These are phyloP conservation scores for Embidobia sp. DNA, from an alignment of 2,888 invertebrate species.

Conservation along the genomic window DNA sequence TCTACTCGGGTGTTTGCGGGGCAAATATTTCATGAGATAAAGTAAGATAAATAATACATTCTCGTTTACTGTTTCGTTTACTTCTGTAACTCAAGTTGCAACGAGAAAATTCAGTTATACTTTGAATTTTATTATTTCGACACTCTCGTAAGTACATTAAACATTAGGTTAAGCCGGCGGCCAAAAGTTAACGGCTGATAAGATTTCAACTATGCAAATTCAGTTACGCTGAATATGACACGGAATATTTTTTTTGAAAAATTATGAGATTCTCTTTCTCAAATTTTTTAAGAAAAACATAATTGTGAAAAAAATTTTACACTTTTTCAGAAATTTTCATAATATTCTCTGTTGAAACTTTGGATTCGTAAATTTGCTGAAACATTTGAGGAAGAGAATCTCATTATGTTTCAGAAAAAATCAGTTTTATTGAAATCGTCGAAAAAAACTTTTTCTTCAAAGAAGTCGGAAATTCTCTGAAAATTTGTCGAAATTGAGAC, in stretches of 20 bases:
- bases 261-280: no score
- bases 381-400: no score
- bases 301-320: no score
- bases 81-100: neutral
- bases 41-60: conserved; percentile 9
- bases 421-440: no score
- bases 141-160: conserved; percentile 15
- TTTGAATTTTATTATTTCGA: conserved; percentile 24
- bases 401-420: no score
- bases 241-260: conserved; percentile 33
- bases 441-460: no score
- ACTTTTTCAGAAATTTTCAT: no score
- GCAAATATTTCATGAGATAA: conserved; percentile 27
- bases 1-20: conserved; percentile 13
- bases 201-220: conserved; percentile 55
- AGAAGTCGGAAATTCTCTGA: no score
- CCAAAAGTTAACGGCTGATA: conserved; percentile 32
- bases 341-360: no score
- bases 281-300: no score
- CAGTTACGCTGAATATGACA: conserved; percentile 11
- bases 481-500: no score
- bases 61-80: conserved; percentile 4
- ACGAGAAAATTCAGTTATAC: neutral
- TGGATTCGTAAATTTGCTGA: no score
- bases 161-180: conserved; percentile 14